phyloP scores from a whole-genome alignment of 2,888 invertebrate species.

The Macrosiphum euphorbiae region DNA sequence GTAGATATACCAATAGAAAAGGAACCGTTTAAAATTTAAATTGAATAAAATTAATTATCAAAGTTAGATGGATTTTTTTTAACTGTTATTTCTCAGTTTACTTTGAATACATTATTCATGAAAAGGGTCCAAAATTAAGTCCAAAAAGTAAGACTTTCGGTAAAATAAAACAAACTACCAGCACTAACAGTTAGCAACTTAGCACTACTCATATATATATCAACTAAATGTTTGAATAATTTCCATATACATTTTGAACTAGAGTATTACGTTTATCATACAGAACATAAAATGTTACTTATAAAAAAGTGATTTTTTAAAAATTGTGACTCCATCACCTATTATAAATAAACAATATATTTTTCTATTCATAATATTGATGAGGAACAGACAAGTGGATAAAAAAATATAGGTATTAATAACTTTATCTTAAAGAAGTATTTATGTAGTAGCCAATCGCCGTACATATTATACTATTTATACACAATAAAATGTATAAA shows the following conservation, averaged over 20 bases:
- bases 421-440: neutral
- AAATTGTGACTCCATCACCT: neutral
- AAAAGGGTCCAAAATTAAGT: neutral
- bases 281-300: neutral
- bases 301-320: neutral
- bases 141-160: neutral
- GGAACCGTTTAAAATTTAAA: neutral
- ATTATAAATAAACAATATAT: neutral
- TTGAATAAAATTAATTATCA: constrained; percentile 34
- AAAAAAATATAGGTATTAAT: constrained; percentile 17
- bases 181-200: too few relatives aligned
- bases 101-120: neutral
- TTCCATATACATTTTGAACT: neutral
- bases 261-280: neutral
- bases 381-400: neutral
- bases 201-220: neutral
- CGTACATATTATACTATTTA: too few relatives aligned
- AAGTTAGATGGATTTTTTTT: constrained; percentile 27
- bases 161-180: neutral
- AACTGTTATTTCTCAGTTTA: neutral
- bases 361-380: constrained; percentile 33
- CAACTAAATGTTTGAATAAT: neutral
- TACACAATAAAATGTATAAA: neutral
- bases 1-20: neutral
- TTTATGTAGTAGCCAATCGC: neutral